Evolutionary conservation across 2,113 vertebrate genomes (phyloP).

Genomic region (Macquaria ambigua): DNA sequence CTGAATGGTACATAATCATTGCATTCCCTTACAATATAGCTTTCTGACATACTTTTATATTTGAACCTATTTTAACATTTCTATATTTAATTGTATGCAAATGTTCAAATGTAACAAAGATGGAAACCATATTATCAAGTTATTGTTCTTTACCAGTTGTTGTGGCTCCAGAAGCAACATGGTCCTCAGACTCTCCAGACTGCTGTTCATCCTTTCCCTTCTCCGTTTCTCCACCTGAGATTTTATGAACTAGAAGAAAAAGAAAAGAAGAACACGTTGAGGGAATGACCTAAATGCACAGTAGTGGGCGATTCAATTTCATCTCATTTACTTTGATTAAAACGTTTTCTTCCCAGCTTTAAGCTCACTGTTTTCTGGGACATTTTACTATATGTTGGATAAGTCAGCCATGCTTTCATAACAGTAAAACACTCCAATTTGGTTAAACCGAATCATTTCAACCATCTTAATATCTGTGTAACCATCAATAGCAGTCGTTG

Average conservation of each 20-base stretch:
- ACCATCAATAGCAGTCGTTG: neutral
- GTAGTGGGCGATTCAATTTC: accelerated
- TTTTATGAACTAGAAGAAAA: conserved; percentile 83
- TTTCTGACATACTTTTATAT: neutral
- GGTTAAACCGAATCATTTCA: neutral
- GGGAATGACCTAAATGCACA: neutral
- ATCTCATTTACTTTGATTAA: neutral
- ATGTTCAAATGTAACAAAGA: neutral
- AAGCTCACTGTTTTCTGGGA: neutral
- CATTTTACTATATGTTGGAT: no score
- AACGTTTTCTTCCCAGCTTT: neutral
- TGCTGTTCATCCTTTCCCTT: conserved; percentile 88
- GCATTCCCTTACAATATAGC: neutral
- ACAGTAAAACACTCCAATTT: neutral
- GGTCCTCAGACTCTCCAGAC: conserved; percentile 85
- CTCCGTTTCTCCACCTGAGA: conserved; percentile 88
- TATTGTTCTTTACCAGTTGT: conserved; percentile 79
- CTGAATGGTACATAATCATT: neutral
- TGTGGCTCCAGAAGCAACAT: conserved; percentile 83
- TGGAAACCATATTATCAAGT: neutral
- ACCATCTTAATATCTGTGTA: neutral
- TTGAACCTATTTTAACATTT: neutral
- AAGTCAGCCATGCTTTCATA: no score
- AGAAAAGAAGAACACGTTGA: neutral
- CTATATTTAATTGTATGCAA: neutral